Conservation (phyloP, 1,140 invertebrate species). For the Meteorus sp. region DNA sequence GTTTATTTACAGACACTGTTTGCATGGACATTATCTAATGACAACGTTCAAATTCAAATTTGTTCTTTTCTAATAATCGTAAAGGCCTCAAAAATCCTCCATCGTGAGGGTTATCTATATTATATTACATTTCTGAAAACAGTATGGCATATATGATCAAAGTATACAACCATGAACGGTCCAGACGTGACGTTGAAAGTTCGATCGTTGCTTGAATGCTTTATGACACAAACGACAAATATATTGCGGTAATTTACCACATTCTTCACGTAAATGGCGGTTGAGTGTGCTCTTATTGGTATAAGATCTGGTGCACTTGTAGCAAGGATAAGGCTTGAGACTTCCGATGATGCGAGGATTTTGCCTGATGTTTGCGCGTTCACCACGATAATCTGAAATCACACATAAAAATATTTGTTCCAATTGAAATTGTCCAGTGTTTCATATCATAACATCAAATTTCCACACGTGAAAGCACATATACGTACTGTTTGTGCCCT, state of each 20-base stretch:
- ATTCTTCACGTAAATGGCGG: constrained; percentile 62
- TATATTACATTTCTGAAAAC: constrained; percentile 46
- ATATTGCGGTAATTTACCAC: constrained; percentile 60
- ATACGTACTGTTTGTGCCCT: too few species aligned
- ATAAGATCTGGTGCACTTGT: constrained; percentile 54
- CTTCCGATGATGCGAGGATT: neutral
- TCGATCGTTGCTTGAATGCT: constrained; percentile 43
- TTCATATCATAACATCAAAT: too few species aligned
- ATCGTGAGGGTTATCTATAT: constrained; percentile 16
- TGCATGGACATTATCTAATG: too few species aligned
- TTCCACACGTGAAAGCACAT: too few species aligned
- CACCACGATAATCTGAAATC: constrained; percentile 21
- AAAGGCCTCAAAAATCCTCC: too few species aligned
- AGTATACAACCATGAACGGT: constrained; percentile 29
- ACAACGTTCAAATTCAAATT: too few species aligned
- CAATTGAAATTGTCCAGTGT: too few species aligned
- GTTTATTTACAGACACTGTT: too few species aligned
- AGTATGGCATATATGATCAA: constrained; percentile 1
- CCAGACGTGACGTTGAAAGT: constrained; percentile 31
- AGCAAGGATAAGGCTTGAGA: constrained; percentile 47
- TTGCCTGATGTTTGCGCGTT: neutral
- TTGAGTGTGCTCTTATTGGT: constrained; percentile 49
- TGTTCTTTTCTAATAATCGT: too few species aligned
- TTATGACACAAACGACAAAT: constrained; percentile 59
- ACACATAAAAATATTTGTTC: constrained; percentile 7